Percentiles rank a stretch among this genome's conserved stretches.
These are phyloP conservation scores for Poliocrania exsul DNA, from an alignment of 2,797 vertebrate genomes.

Conservation along the genomic window DNA sequence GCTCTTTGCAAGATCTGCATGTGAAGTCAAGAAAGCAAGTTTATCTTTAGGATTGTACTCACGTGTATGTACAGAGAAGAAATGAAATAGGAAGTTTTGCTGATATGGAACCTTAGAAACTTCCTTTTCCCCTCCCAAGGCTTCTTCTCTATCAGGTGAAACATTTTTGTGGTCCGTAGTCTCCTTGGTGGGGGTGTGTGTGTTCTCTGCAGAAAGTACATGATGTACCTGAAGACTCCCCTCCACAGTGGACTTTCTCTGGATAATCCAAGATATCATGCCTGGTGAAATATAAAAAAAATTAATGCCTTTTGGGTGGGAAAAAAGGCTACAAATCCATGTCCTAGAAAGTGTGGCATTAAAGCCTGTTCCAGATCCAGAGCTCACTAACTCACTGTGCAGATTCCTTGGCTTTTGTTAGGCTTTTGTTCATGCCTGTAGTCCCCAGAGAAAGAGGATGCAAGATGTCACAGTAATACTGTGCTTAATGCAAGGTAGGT, in stretches of 20 bases:
- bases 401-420: neutral
- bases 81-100: neutral
- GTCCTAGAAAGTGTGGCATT: neutral
- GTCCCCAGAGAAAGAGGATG: neutral
- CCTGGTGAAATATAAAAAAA: neutral
- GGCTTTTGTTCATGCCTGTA: neutral
- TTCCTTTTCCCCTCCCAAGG: neutral
- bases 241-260: neutral
- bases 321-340: neutral
- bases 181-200: neutral
- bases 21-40: neutral
- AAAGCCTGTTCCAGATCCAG: neutral
- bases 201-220: neutral
- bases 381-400: neutral
- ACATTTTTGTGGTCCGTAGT: neutral
- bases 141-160: neutral
- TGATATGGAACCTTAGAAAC: neutral
- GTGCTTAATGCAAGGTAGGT: neutral
- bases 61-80: neutral
- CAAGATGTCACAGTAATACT: neutral
- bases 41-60: neutral
- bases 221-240: rapidly evolving
- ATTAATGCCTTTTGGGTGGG: neutral
- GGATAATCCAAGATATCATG: neutral
- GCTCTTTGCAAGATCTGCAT: neutral